These are phyloP conservation scores for Tangara arthus DNA, from an alignment of 2,797 vertebrate genomes.

Conservation along the genomic window DNA sequence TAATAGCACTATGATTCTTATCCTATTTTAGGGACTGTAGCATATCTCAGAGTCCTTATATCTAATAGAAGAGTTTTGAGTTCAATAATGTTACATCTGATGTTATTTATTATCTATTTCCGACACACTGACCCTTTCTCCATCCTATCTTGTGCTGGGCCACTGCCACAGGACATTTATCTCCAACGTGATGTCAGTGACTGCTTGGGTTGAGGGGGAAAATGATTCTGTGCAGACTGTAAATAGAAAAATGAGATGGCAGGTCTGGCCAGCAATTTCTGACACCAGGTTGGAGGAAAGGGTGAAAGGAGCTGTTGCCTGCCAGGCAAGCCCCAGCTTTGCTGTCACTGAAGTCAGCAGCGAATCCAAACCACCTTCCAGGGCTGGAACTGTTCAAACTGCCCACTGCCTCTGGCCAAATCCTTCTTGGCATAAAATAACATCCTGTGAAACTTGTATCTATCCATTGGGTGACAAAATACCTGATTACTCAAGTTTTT, in stretches of 20 bases:
- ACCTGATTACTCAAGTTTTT: background rate
- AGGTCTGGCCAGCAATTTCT: background rate
- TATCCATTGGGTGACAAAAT: background rate
- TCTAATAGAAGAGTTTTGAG: background rate
- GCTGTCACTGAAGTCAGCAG: background rate
- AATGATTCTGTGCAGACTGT: background rate
- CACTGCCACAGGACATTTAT: background rate
- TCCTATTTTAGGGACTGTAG: background rate
- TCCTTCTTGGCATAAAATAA: background rate
- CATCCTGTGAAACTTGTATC: background rate
- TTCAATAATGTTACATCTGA: background rate
- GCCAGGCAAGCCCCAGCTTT: background rate
- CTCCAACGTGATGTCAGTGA: background rate
- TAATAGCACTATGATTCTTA: background rate
- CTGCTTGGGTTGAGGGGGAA: background rate
- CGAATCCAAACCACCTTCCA: background rate
- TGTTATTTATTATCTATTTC: constrained; percentile 12
- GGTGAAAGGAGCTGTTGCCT: background rate
- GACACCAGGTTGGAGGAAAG: background rate
- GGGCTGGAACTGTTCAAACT: background rate
- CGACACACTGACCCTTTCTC: background rate
- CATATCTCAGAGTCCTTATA: background rate
- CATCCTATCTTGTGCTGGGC: background rate
- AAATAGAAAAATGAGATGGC: background rate
- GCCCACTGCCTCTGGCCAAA: background rate